Conservation (phyloP, 2,113 vertebrate genomes). For the Piliocolobus tephrosceles region DNA sequence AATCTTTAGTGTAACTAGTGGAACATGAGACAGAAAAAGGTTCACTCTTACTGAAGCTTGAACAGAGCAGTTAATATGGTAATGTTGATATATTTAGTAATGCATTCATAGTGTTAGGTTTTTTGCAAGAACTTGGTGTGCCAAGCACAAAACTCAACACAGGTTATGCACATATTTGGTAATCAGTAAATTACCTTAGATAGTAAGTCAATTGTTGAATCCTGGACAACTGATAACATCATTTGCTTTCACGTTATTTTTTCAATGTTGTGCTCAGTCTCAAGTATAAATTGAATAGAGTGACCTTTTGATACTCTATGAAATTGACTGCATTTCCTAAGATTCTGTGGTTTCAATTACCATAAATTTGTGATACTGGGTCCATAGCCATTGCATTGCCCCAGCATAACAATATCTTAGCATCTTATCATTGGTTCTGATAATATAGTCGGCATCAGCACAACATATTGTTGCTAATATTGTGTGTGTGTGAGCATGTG, state of each 20-base stretch:
- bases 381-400: slow-evolving; percentile 65
- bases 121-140: slow-evolving; percentile 60
- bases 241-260: slow-evolving; percentile 92
- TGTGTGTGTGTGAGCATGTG: background rate
- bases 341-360: slow-evolving; percentile 91
- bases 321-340: slow-evolving; percentile 92
- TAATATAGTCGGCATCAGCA: slow-evolving; percentile 49
- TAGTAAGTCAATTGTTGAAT: slow-evolving; percentile 86
- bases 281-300: slow-evolving; percentile 91
- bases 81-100: slow-evolving; percentile 70
- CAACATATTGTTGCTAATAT: slow-evolving; percentile 58
- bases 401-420: slow-evolving; percentile 77
- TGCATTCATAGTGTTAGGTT: slow-evolving; percentile 79
- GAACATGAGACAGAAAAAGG: background rate
- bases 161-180: slow-evolving; percentile 90
- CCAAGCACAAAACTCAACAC: slow-evolving; percentile 58
- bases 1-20: background rate
- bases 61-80: background rate
- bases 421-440: slow-evolving; percentile 70
- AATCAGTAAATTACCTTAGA: slow-evolving; percentile 91
- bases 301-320: slow-evolving; percentile 92
- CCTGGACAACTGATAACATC: slow-evolving; percentile 88
- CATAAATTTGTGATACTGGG: slow-evolving; percentile 88
- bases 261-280: slow-evolving; percentile 84
- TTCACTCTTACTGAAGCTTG: background rate